phyloP scores from a whole-genome alignment of 2,797 vertebrate species.

The Amblyraja radiata region DNA sequence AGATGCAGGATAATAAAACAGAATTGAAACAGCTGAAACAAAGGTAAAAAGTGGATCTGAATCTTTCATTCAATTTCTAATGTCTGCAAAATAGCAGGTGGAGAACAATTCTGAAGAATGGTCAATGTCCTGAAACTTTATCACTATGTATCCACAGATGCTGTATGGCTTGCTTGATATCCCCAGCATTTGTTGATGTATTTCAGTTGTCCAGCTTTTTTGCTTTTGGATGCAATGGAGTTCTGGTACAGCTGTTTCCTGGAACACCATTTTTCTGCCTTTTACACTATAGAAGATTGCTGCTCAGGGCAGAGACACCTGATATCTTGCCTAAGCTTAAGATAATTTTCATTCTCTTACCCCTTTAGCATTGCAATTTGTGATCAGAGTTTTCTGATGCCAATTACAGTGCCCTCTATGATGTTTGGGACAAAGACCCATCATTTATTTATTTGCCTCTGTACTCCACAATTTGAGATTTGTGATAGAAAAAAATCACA shows the following conservation, averaged over 20 bases:
- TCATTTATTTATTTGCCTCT: too few relatives aligned
- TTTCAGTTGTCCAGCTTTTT: background rate
- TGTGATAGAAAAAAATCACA: too few relatives aligned
- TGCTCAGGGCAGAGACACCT: background rate
- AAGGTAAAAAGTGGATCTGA: conserved; percentile 58
- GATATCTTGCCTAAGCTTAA: background rate
- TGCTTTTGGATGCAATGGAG: too few relatives aligned
- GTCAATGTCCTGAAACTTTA: too few relatives aligned
- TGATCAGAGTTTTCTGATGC: background rate
- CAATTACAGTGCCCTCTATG: background rate
- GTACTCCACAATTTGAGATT: too few relatives aligned
- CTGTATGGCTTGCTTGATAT: too few relatives aligned
- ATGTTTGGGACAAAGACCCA: too few relatives aligned
- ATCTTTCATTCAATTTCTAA: background rate
- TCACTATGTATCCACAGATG: too few relatives aligned
- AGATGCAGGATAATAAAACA: conserved; percentile 52
- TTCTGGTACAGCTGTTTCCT: background rate
- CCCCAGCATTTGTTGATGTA: too few relatives aligned
- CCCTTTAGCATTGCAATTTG: background rate
- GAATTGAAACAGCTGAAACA: conserved; percentile 68
- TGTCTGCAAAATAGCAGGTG: too few relatives aligned
- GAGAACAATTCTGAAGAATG: background rate
- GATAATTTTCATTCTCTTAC: background rate
- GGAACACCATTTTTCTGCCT: background rate
- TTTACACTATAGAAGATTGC: background rate